phyloP scores from a whole-genome alignment of 2,888 invertebrate species.

The Loripinus fragilis region DNA sequence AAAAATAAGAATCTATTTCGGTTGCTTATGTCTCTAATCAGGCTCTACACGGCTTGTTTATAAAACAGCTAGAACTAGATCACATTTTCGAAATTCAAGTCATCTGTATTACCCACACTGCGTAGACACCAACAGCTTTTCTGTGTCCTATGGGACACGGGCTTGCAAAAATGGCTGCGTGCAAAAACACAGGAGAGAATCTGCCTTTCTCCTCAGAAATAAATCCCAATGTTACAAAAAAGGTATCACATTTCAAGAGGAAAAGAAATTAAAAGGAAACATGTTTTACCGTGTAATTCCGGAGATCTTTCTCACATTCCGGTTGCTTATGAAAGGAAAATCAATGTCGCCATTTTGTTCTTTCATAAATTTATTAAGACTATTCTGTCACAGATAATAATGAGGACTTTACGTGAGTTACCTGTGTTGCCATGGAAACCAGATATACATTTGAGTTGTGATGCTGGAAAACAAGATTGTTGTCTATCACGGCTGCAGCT shows the following conservation, averaged over 20 bases:
- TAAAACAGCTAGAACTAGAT: too few species aligned
- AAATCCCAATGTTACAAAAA: background rate
- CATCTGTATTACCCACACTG: too few species aligned
- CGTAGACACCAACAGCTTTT: too few species aligned
- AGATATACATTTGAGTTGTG: background rate
- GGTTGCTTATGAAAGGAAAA: background rate
- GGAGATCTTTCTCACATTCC: background rate
- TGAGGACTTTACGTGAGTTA: constrained; percentile 43
- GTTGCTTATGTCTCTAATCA: too few species aligned
- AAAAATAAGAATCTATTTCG: too few species aligned
- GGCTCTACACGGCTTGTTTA: too few species aligned
- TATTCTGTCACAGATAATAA: constrained; percentile 34
- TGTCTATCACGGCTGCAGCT: too few species aligned
- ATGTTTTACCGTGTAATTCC: background rate
- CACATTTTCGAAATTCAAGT: too few species aligned
- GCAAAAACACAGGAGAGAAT: background rate
- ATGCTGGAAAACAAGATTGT: background rate
- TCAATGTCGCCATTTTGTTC: constrained; percentile 14
- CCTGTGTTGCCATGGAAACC: constrained; percentile 53
- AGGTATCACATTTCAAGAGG: background rate
- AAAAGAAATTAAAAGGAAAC: too few species aligned
- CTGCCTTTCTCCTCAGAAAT: background rate
- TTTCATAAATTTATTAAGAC: background rate
- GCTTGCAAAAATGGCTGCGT: background rate
- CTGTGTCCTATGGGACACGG: background rate